These are phyloP conservation scores for Panagrolaimus sp. DNA, from an alignment of 1,140 invertebrate species.

Conservation along the genomic window DNA sequence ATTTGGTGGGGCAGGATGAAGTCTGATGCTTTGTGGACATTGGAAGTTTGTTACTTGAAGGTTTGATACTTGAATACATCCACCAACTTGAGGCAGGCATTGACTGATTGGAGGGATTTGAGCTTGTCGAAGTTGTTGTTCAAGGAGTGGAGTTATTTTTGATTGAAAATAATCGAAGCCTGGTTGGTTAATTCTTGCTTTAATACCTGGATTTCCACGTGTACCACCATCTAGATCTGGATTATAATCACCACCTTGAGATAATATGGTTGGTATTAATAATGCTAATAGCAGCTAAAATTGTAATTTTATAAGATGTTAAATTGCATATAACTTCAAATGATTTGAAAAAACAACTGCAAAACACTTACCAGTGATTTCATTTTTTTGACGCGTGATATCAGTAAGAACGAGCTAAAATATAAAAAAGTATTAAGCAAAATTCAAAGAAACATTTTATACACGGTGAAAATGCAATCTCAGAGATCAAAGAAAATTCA, in stretches of 20 bases:
- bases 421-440: too few species aligned
- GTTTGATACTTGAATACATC: slow-evolving; percentile 56
- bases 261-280: too few species aligned
- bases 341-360: too few species aligned
- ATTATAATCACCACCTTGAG: slow-evolving; percentile 39
- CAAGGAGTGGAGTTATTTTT: slow-evolving; percentile 45
- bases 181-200: slow-evolving; percentile 48
- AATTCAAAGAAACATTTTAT: too few species aligned
- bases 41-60: slow-evolving; percentile 52
- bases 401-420: too few species aligned
- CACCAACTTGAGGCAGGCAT: slow-evolving; percentile 47
- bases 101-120: slow-evolving; percentile 53
- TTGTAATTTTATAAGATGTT: too few species aligned
- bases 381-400: too few species aligned
- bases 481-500: too few species aligned
- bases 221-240: slow-evolving; percentile 41
- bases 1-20: slow-evolving; percentile 57
- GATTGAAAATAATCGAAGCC: slow-evolving; percentile 51
- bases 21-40: slow-evolving; percentile 48
- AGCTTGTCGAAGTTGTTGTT: slow-evolving; percentile 42
- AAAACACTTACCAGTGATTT: too few species aligned
- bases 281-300: too few species aligned
- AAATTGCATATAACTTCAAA: too few species aligned
- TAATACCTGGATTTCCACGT: slow-evolving; percentile 48
- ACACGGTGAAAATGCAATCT: too few species aligned